A percentile compares a stretch with the other conserved stretches of the same genome.
Conservation (phyloP, 1,140 invertebrate species). For the Batillaria attramentaria region DNA sequence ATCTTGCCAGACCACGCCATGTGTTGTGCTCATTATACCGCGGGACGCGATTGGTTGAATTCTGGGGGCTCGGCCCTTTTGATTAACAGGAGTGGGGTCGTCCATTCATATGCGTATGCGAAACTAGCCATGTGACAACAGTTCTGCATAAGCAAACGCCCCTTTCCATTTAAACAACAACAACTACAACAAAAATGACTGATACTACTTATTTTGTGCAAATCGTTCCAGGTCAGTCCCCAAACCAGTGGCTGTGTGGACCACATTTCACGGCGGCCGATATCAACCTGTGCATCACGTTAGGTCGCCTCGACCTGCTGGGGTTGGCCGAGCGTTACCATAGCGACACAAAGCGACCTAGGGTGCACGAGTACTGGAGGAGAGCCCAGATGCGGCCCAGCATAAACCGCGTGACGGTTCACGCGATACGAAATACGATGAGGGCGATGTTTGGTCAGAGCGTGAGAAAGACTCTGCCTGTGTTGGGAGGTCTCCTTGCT, state of each 20-base stretch:
- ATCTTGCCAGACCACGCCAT: too few species aligned
- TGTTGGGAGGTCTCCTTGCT: conserved; percentile 35
- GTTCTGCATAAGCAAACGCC: too few species aligned
- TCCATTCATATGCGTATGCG: too few species aligned
- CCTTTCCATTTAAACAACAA: too few species aligned
- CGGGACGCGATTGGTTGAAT: too few species aligned
- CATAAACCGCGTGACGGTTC: conserved; percentile 69
- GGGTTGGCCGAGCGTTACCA: conserved; percentile 81
- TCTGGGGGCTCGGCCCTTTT: too few species aligned
- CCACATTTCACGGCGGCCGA: conserved; percentile 82
- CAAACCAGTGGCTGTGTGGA: conserved; percentile 80
- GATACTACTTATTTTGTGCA: too few species aligned
- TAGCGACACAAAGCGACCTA: conserved; percentile 76
- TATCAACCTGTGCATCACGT: conserved; percentile 80
- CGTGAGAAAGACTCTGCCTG: conserved; percentile 44
- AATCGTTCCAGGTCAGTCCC: conserved; percentile 54
- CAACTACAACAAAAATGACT: too few species aligned
- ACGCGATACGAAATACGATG: conserved; percentile 24
- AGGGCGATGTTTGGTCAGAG: conserved; percentile 38
- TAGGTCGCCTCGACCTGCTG: conserved; percentile 80
- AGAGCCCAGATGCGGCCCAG: conserved; percentile 78
- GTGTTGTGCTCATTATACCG: too few species aligned
- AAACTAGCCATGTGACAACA: too few species aligned
- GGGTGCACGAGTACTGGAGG: conserved; percentile 78
- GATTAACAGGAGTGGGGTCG: too few species aligned